Evolutionary conservation across 2,113 vertebrate species (phyloP).

Genomic region (Eulemur macaco): DNA sequence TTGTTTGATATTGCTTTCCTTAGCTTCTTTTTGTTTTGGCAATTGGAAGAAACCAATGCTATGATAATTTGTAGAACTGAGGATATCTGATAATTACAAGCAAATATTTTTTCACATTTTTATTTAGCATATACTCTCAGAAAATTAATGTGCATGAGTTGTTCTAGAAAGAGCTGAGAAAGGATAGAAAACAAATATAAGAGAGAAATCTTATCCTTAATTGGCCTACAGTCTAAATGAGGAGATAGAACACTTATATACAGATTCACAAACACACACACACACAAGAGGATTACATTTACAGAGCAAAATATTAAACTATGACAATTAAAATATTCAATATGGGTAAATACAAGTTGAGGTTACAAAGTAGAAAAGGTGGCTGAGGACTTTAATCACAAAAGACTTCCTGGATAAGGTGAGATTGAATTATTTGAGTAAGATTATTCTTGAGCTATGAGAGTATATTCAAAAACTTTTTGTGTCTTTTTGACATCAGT

Average conservation of each 20-base stretch:
- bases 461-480: neutral
- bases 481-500: neutral
- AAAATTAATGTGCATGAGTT: neutral
- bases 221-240: neutral
- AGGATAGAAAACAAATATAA: neutral
- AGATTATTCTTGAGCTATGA: neutral
- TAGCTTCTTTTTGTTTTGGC: neutral
- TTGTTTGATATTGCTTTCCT: neutral
- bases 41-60: neutral
- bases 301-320: neutral
- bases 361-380: neutral
- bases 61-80: neutral
- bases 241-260: neutral
- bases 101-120: neutral
- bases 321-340: neutral
- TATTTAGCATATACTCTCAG: neutral
- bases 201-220: neutral
- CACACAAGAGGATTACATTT: neutral
- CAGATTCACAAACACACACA: neutral
- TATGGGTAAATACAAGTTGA: neutral
- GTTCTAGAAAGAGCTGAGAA: neutral
- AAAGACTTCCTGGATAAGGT: neutral
- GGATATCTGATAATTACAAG: neutral
- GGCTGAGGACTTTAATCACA: neutral
- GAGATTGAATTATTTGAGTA: conserved; percentile 5